Conservation (phyloP, 1,140 invertebrate genomes). For the Antheraea pernyi region DNA sequence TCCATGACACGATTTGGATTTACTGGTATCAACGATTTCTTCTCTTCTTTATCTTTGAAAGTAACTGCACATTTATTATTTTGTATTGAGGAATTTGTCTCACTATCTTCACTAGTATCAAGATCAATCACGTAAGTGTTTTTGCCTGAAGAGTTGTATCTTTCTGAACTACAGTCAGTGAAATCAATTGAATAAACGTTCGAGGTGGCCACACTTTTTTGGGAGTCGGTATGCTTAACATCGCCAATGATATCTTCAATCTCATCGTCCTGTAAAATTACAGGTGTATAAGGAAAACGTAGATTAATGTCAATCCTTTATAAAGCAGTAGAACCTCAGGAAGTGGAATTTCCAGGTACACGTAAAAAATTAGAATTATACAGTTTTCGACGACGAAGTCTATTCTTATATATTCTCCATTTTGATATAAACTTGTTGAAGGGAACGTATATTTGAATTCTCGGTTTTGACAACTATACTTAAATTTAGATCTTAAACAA, state of each 20-base stretch:
- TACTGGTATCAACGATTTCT: background rate
- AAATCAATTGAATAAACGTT: slow-evolving; percentile 62
- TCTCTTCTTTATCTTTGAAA: slow-evolving; percentile 29
- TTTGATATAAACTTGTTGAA: no score
- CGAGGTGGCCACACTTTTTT: slow-evolving; percentile 64
- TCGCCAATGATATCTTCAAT: slow-evolving; percentile 58
- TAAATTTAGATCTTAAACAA: no score
- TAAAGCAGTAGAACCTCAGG: no score
- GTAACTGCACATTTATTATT: slow-evolving; percentile 30
- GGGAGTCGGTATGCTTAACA: slow-evolving; percentile 58
- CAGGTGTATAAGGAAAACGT: no score
- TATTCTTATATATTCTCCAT: no score
- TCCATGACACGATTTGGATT: slow-evolving; percentile 5
- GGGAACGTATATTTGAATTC: no score
- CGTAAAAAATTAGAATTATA: no score
- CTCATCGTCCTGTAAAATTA: slow-evolving; percentile 52
- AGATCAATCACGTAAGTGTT: slow-evolving; percentile 62
- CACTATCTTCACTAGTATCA: slow-evolving; percentile 59
- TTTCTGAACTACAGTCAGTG: slow-evolving; percentile 60
- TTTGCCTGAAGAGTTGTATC: slow-evolving; percentile 59
- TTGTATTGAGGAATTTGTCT: slow-evolving; percentile 32
- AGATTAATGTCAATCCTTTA: no score
- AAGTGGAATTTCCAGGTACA: no score
- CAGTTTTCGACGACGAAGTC: no score
- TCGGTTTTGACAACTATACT: no score